These are phyloP conservation scores for Leptinotarsa texana DNA, from an alignment of 1,140 invertebrate species.

Conservation along the genomic window DNA sequence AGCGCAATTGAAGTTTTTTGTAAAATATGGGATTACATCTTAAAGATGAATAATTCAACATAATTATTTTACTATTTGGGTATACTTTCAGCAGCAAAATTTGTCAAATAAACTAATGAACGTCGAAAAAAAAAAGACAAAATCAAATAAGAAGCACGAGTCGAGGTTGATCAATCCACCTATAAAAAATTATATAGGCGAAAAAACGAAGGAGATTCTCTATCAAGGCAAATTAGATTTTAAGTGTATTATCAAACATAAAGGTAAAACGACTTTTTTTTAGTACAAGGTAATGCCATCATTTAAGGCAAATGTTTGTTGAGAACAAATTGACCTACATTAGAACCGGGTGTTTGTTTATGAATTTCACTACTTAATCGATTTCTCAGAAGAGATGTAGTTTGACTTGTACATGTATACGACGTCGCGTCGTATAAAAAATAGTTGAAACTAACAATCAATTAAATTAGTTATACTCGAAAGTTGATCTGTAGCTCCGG, in stretches of 20 bases:
- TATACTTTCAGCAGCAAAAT: no score
- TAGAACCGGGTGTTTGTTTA: neutral
- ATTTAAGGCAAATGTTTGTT: constrained; percentile 1
- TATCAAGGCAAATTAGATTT: neutral
- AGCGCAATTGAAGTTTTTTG: no score
- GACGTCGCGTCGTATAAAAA: no score
- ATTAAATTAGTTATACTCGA: no score
- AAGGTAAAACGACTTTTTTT: neutral
- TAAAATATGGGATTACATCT: no score
- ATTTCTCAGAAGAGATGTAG: neutral
- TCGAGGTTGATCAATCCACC: neutral
- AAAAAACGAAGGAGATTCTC: neutral
- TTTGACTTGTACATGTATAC: no score
- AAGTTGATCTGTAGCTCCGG: no score
- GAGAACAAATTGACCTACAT: constrained; percentile 5
- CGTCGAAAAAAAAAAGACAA: neutral
- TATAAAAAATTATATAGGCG: neutral
- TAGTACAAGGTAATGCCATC: neutral
- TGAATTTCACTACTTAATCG: neutral
- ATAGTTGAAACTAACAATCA: no score
- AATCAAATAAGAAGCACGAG: neutral
- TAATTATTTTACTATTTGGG: no score
- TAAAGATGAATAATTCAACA: no score
- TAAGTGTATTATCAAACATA: neutral
- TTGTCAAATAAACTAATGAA: neutral